Conservation (phyloP, 1,140 invertebrate species). For the Anoplolepis gracilipes region DNA sequence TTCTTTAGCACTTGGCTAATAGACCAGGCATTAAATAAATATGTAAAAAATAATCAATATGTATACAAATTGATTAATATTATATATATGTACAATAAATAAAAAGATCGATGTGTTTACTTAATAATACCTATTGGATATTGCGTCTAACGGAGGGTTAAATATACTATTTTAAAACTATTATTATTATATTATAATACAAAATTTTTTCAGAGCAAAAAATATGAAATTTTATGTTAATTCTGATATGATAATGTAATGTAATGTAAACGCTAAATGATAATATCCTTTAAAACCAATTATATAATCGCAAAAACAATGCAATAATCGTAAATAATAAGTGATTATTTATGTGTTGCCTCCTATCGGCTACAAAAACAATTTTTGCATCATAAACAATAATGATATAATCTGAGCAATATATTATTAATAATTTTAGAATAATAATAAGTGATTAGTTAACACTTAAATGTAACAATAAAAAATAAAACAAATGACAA, state of each 20-base stretch:
- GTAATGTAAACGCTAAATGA: background rate
- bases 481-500: slow-evolving; percentile 3
- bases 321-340: background rate
- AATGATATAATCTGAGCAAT: background rate
- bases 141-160: too few relatives aligned
- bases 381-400: background rate
- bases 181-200: background rate
- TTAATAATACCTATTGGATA: too few relatives aligned
- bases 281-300: background rate
- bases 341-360: background rate
- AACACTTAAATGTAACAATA: background rate
- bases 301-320: background rate
- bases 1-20: too few relatives aligned
- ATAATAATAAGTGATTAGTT: background rate
- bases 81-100: too few relatives aligned
- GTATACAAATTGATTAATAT: too few relatives aligned
- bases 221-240: background rate
- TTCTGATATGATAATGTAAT: too few relatives aligned
- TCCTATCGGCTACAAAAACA: background rate
- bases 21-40: too few relatives aligned
- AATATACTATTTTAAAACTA: background rate
- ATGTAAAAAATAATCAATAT: too few relatives aligned
- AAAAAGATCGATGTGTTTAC: too few relatives aligned
- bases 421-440: background rate
- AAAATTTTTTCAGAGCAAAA: background rate